Conservation (phyloP, 2,113 vertebrate species). For the Centropristis striata region DNA sequence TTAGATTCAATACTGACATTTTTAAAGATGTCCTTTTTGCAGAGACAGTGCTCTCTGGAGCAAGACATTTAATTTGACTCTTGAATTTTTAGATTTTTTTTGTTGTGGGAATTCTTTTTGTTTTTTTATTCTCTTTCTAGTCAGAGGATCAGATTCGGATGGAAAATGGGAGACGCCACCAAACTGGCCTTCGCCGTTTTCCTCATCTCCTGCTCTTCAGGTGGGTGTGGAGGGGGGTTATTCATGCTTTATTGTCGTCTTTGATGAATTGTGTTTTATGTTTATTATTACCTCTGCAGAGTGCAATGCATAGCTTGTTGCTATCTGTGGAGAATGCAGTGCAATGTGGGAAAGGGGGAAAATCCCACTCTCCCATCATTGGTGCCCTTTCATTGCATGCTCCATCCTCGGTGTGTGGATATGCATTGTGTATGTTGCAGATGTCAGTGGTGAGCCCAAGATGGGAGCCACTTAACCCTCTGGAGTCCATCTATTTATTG, state of each 20-base stretch:
- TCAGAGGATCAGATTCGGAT: constrained; percentile 75
- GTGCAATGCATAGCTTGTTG: constrained; percentile 34
- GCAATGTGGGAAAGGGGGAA: background rate
- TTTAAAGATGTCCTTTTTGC: constrained; percentile 63
- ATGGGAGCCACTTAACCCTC: constrained; percentile 10
- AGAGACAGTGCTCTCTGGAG: constrained; percentile 53
- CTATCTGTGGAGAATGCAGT: constrained; percentile 40
- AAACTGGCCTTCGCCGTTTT: constrained; percentile 98
- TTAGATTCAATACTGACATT: constrained; percentile 26
- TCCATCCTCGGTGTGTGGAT: constrained; percentile 35
- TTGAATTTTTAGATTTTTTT: constrained; percentile 23
- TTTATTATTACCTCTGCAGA: constrained; percentile 44
- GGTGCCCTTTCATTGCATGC: constrained; percentile 35
- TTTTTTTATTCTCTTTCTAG: constrained; percentile 36
- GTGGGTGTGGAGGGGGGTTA: constrained; percentile 85
- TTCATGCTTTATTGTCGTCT: constrained; percentile 20
- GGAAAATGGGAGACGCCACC: constrained; percentile 98
- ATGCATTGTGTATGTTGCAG: constrained; percentile 17
- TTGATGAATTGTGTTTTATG: constrained; percentile 9
- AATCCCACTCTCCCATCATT: constrained; percentile 16
- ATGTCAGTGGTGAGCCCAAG: constrained; percentile 20
- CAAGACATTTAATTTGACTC: constrained; percentile 59
- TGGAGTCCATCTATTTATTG: too few species aligned
- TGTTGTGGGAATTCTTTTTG: background rate
- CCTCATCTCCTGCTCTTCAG: constrained; percentile 99